Percentiles rank a stretch among this genome's conserved stretches.
These are phyloP conservation scores for Drosophila ercepeae DNA, from an alignment of 1,140 invertebrate genomes.

Conservation along the genomic window DNA sequence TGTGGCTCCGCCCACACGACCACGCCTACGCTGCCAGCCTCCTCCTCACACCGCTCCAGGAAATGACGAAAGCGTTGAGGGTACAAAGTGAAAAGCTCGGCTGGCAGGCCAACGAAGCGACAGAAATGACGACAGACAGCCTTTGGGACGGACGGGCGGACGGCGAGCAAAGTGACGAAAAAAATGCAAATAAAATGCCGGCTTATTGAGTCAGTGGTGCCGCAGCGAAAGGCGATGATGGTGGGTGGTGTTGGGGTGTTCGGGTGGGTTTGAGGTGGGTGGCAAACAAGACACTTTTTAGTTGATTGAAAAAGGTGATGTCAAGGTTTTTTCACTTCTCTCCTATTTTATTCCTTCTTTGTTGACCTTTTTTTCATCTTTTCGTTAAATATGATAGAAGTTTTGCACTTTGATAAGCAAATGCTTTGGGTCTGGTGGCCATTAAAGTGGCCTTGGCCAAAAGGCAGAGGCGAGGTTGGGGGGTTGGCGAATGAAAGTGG, in stretches of 20 bases:
- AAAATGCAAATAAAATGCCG: conserved; percentile 79
- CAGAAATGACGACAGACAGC: conserved; percentile 60
- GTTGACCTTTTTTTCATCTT: conserved; percentile 35
- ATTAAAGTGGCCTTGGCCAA: conserved; percentile 5
- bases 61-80: conserved; percentile 26
- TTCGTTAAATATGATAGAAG: conserved; percentile 44
- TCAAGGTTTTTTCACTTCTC: conserved; percentile 37
- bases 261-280: not conserved
- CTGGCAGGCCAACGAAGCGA: conserved; percentile 23
- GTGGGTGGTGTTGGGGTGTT: conserved; percentile 5
- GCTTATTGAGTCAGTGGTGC: conserved; percentile 69
- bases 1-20: conserved; percentile 7
- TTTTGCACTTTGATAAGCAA: conserved; percentile 41
- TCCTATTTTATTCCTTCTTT: conserved; percentile 17
- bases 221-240: not conserved
- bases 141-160: conserved; percentile 40
- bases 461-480: not conserved
- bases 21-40: not conserved
- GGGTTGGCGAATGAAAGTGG: conserved; percentile 11
- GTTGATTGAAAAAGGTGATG: conserved; percentile 79
- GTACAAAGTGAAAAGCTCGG: conserved; percentile 61
- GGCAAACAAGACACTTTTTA: conserved; percentile 60
- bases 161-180: conserved; percentile 62
- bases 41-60: not conserved
- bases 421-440: conserved; percentile 24